A percentile compares a stretch with the other conserved stretches of the same genome.
Evolutionary conservation across 2,888 invertebrate genomes (phyloP).

Genomic region (Limnephilus auricula): DNA sequence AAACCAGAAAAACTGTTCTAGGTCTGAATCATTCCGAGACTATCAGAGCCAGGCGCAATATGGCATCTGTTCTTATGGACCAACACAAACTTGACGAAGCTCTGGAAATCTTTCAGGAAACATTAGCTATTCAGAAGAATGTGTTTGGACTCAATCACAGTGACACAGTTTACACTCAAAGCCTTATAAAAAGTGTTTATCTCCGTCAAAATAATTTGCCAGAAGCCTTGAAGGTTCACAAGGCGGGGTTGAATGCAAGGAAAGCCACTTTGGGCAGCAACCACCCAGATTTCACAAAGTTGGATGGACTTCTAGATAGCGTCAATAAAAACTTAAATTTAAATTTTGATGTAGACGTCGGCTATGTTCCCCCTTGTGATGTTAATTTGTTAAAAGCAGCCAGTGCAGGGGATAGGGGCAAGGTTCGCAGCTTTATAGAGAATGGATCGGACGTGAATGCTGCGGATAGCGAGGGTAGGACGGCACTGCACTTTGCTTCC

Average conservation of each 20-base stretch:
- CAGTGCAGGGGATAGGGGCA: too few species aligned
- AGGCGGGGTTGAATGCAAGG: background rate
- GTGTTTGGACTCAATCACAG: background rate
- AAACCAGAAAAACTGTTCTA: background rate
- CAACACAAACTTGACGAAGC: background rate
- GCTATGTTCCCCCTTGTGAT: too few species aligned
- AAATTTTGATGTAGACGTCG: too few species aligned
- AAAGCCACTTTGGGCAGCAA: too few species aligned
- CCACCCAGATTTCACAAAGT: too few species aligned
- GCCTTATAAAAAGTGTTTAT: background rate
- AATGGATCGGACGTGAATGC: background rate
- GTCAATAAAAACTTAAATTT: too few species aligned
- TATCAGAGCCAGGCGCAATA: too few species aligned
- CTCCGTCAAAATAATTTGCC: background rate
- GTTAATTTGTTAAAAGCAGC: too few species aligned
- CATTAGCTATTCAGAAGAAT: constrained; percentile 29
- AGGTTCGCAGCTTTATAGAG: too few species aligned
- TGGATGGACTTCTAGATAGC: too few species aligned
- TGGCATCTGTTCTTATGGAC: background rate
- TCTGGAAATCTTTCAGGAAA: background rate
- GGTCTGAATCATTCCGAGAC: background rate
- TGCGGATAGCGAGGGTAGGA: too few species aligned
- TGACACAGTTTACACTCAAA: constrained; percentile 9
- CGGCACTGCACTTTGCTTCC: too few species aligned
- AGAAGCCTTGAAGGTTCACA: background rate